Conservation (phyloP, 2,113 vertebrate genomes). For the Cnemophilus loriae region DNA sequence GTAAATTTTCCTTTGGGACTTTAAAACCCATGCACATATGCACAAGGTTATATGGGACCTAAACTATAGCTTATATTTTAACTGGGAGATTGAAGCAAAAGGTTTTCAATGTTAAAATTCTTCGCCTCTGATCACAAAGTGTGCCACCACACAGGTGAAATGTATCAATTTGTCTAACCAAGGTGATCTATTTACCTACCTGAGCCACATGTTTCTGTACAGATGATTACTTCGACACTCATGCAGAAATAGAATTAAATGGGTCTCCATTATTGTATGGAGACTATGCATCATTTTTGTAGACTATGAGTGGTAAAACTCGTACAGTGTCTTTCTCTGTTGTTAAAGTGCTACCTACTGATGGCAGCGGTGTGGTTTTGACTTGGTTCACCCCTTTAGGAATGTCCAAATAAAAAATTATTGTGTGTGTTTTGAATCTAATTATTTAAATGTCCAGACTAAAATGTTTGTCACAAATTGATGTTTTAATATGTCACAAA, state of each 20-base stretch:
- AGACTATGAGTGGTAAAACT: background rate
- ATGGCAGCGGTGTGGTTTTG: background rate
- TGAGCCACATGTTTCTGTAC: background rate
- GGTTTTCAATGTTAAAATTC: background rate
- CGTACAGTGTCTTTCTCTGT: background rate
- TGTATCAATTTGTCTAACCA: background rate
- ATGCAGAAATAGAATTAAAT: background rate
- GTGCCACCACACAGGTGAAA: background rate
- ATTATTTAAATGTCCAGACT: background rate
- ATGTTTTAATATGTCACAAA: background rate
- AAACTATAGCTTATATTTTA: background rate
- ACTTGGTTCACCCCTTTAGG: background rate
- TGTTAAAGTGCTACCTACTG: background rate
- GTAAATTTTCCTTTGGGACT: background rate
- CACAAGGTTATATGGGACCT: background rate
- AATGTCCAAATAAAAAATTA: background rate
- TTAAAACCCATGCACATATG: background rate
- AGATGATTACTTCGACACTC: background rate
- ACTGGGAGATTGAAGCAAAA: background rate
- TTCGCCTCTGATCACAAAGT: background rate
- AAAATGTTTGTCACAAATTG: background rate
- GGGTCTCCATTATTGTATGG: background rate
- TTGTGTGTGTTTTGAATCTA: background rate
- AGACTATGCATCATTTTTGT: background rate
- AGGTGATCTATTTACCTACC: accelerated